These are phyloP conservation scores for Actinostola sp. DNA, from an alignment of 92 coral and sea anemone species.

Conservation along the genomic window DNA sequence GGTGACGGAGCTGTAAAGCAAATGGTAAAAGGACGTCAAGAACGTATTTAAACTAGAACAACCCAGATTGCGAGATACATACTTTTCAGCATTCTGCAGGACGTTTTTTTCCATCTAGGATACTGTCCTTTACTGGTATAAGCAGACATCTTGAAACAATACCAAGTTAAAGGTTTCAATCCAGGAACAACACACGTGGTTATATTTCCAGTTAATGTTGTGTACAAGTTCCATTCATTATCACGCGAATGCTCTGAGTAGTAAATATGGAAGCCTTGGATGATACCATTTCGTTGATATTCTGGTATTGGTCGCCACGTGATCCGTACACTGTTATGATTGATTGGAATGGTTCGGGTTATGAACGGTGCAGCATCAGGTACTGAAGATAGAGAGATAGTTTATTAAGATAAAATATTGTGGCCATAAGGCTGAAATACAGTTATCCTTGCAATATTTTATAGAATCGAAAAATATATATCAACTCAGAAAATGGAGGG, in stretches of 20 bases:
- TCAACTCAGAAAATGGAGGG: no score
- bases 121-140: conserved; percentile 30
- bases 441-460: not conserved
- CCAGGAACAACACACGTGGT: conserved; percentile 24
- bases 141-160: conserved; percentile 23
- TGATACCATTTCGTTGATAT: conserved; percentile 25
- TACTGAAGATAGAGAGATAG: conserved; percentile 4
- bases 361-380: conserved; percentile 24
- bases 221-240: conserved; percentile 12
- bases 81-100: conserved; percentile 18
- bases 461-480: not conserved
- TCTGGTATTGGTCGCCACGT: conserved; percentile 14
- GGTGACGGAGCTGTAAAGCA: conserved; percentile 23
- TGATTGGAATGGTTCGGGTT: not conserved
- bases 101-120: conserved; percentile 13
- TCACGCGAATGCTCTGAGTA: not conserved
- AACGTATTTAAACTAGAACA: not conserved
- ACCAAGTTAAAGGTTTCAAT: conserved; percentile 10
- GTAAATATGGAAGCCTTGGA: conserved; percentile 21
- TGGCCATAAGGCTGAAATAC: not conserved
- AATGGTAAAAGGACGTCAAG: not conserved
- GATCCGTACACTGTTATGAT: conserved; percentile 6
- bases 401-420: not conserved
- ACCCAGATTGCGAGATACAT: not conserved
- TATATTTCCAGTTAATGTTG: conserved; percentile 18